phyloP scores from a whole-genome alignment of 2,797 vertebrate species.

The Pteronotus mesoamericanus region DNA sequence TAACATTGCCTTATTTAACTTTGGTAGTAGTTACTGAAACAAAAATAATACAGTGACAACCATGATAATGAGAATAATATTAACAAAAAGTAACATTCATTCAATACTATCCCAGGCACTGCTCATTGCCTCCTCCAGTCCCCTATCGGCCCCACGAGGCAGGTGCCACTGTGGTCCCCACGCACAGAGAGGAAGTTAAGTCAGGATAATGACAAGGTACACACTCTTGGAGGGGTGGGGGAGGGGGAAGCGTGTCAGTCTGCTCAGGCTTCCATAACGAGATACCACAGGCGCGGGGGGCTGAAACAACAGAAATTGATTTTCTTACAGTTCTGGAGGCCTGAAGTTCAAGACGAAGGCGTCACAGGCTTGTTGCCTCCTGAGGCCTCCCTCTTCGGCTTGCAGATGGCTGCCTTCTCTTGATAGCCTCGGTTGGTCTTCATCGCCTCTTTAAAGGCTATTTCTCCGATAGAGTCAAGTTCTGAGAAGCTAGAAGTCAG shows the following conservation, averaged over 20 bases:
- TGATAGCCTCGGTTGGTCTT: accelerated
- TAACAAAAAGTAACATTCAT: background rate
- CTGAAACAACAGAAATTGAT: background rate
- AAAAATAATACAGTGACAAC: background rate
- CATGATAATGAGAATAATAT: background rate
- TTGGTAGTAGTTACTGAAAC: background rate
- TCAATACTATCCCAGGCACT: accelerated
- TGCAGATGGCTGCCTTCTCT: accelerated
- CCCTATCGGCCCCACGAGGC: accelerated
- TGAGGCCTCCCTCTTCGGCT: background rate
- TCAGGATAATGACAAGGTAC: accelerated
- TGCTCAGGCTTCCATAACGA: background rate
- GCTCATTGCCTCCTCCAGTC: background rate
- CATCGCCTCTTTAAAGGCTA: background rate
- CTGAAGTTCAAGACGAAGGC: background rate
- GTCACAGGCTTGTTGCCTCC: accelerated
- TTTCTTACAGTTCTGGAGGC: background rate
- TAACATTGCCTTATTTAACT: background rate
- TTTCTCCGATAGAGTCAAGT: background rate
- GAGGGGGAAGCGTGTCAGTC: accelerated
- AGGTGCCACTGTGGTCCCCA: accelerated
- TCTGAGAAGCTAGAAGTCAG: background rate
- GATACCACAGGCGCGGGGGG: too few species aligned
- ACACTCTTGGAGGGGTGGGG: accelerated
- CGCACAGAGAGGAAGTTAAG: accelerated